phyloP scores from a whole-genome alignment of 2,113 vertebrate species.

The Solea senegalensis region DNA sequence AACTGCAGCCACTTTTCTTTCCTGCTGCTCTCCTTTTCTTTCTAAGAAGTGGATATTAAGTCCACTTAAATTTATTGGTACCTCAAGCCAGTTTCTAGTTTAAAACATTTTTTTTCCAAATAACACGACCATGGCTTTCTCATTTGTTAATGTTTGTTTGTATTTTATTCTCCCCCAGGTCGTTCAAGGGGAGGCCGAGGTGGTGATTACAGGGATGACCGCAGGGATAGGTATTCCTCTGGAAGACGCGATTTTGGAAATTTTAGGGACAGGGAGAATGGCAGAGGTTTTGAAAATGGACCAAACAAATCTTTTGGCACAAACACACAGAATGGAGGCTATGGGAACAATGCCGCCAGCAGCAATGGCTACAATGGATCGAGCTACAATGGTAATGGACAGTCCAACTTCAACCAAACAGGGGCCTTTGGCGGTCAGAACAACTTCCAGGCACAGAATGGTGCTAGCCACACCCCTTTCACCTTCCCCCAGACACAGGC shows the following conservation, averaged over 20 bases:
- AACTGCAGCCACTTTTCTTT: constrained; percentile 45
- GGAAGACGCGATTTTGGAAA: constrained; percentile 92
- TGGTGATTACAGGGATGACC: constrained; percentile 88
- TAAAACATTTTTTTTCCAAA: not conserved
- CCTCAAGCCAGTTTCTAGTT: not conserved
- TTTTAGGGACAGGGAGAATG: constrained; percentile 93
- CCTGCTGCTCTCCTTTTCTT: constrained; percentile 25
- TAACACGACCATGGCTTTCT: not conserved
- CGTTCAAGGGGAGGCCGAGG: constrained; percentile 96
- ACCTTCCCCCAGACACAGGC: constrained; percentile 86
- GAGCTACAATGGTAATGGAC: constrained; percentile 86
- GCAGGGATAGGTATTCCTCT: constrained; percentile 92
- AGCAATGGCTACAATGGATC: constrained; percentile 84
- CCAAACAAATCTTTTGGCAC: constrained; percentile 90
- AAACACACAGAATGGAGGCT: constrained; percentile 92
- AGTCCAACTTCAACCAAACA: constrained; percentile 85
- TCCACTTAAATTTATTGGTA: constrained; percentile 1
- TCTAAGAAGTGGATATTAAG: constrained; percentile 18
- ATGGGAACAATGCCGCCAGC: constrained; percentile 82
- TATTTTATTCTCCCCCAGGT: constrained; percentile 78
- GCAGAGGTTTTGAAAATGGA: constrained; percentile 88
- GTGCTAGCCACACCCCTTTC: constrained; percentile 88
- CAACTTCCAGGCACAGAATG: constrained; percentile 89
- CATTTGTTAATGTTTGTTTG: not conserved
- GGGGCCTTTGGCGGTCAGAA: constrained; percentile 87